Percentiles rank a stretch among this genome's conserved stretches.
Evolutionary conservation across 2,113 vertebrate species (phyloP).

Genomic region (Microtus ochrogaster): DNA sequence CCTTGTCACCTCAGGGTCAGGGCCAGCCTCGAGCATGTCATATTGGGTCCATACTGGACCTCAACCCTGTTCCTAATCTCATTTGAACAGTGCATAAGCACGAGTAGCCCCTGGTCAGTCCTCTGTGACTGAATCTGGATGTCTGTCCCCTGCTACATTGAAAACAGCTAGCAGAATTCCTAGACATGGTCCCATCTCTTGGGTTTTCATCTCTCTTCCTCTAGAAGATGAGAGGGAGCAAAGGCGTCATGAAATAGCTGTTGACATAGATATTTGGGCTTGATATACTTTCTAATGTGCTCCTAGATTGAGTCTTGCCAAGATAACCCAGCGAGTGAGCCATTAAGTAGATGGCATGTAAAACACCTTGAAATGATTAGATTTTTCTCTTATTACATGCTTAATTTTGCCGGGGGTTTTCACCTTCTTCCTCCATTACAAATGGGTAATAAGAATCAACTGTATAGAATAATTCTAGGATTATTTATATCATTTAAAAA

Average conservation of each 20-base stretch:
- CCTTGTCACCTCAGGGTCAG: background rate
- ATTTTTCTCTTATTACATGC: background rate
- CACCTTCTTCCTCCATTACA: background rate
- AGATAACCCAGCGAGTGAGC: background rate
- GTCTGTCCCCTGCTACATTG: background rate
- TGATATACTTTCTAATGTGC: background rate
- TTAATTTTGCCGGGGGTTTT: constrained; percentile 17
- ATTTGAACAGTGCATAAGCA: background rate
- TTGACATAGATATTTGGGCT: background rate
- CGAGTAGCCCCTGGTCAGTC: background rate
- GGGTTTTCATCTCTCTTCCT: background rate
- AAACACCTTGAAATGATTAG: background rate
- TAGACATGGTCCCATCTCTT: background rate
- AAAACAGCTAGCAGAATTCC: background rate
- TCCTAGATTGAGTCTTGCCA: background rate
- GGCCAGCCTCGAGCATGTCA: background rate
- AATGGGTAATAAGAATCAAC: background rate
- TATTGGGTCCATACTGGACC: background rate
- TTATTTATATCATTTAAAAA: constrained; percentile 1
- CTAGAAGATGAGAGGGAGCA: background rate
- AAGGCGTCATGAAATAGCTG: background rate
- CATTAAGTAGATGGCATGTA: background rate
- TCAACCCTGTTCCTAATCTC: background rate
- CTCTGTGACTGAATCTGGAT: background rate
- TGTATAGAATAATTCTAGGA: background rate